These are phyloP conservation scores for Hucho hucho DNA, from an alignment of 2,113 vertebrate genomes.

Conservation along the genomic window DNA sequence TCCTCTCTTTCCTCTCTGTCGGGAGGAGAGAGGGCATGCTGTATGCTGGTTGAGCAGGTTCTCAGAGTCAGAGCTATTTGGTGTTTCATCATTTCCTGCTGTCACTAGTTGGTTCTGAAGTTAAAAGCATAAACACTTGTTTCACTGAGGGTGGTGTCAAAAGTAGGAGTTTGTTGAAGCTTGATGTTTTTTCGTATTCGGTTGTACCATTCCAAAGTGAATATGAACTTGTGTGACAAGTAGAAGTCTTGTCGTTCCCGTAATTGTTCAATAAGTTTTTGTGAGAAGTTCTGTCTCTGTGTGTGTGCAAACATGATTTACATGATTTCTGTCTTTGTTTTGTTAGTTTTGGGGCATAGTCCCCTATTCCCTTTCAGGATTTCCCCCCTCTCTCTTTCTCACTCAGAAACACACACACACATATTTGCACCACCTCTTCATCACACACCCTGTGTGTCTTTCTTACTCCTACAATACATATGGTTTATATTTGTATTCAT, in stretches of 20 bases:
- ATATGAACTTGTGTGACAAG: constrained; percentile 14
- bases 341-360: no score
- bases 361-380: no score
- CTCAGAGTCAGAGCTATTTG: constrained; percentile 21
- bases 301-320: constrained; percentile 12
- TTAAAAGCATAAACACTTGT: constrained; percentile 57
- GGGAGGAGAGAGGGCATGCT: constrained; percentile 54
- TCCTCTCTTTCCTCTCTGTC: neutral
- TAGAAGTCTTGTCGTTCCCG: no score
- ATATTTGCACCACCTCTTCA: no score
- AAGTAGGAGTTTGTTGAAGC: constrained; percentile 65
- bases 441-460: no score
- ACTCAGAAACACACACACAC: no score
- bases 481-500: no score
- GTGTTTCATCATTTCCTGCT: no score
- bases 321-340: no score
- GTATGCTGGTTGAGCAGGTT: constrained; percentile 66
- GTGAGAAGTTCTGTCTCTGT: constrained; percentile 49
- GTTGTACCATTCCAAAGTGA: constrained; percentile 38
- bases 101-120: constrained; percentile 69
- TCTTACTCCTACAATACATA: no score
- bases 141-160: constrained; percentile 65
- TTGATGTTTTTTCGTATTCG: constrained; percentile 53
- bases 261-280: constrained; percentile 43
- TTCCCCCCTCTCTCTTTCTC: no score